Percentiles rank a stretch among this genome's conserved stretches.
phyloP scores from a whole-genome alignment of 2,113 vertebrate species.

The Zapus hudsonius region DNA sequence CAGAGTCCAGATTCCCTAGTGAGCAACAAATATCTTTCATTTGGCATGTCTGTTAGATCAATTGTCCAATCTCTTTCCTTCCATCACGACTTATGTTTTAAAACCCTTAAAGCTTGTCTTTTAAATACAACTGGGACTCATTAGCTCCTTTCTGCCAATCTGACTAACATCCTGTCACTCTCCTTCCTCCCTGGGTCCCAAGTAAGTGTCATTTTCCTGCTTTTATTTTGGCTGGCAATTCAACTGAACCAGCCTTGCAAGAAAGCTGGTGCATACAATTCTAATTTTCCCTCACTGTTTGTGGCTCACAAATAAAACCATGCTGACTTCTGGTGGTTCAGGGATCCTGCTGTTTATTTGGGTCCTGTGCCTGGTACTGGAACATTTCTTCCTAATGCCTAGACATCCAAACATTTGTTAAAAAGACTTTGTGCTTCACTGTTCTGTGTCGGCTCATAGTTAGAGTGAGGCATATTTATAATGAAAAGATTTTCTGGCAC shows the following conservation, averaged over 20 bases:
- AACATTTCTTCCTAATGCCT: constrained; percentile 36
- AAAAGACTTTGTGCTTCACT: constrained; percentile 40
- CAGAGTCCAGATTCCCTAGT: constrained; percentile 77
- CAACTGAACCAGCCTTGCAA: constrained; percentile 50
- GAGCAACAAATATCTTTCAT: constrained; percentile 80
- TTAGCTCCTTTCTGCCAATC: constrained; percentile 73
- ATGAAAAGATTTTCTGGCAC: neutral
- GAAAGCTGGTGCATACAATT: neutral
- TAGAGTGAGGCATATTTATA: constrained; percentile 22
- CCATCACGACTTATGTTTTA: constrained; percentile 70
- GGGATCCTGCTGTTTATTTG: constrained; percentile 64
- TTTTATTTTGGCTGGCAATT: constrained; percentile 64
- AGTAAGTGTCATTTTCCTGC: constrained; percentile 51
- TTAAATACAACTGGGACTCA: constrained; percentile 80
- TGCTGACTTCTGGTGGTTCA: constrained; percentile 19
- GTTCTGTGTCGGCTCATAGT: neutral
- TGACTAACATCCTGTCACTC: constrained; percentile 59
- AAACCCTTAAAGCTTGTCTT: constrained; percentile 78
- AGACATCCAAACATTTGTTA: constrained; percentile 53
- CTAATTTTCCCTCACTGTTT: constrained; percentile 40
- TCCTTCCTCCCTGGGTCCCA: constrained; percentile 35
- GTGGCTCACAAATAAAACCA: constrained; percentile 65
- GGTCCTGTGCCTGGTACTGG: constrained; percentile 36
- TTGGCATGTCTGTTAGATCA: constrained; percentile 78
- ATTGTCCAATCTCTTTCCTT: constrained; percentile 74